phyloP scores from a whole-genome alignment of 2,888 invertebrate genomes.

The Chrysina gloriosa region DNA sequence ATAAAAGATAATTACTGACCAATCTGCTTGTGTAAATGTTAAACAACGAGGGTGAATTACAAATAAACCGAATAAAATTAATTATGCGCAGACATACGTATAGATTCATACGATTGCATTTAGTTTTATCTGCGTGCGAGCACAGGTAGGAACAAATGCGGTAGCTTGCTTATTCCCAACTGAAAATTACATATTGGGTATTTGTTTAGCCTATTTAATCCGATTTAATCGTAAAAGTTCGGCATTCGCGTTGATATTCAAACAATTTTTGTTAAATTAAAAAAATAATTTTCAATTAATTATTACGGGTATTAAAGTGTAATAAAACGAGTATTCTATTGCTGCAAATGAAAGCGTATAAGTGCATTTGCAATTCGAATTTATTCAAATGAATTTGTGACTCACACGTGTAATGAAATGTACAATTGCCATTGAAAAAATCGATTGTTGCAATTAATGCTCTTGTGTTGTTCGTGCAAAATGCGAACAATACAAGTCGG shows the following conservation, averaged over 20 bases:
- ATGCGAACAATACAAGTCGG: too few relatives aligned
- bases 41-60: not conserved
- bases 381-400: slow-evolving; percentile 1
- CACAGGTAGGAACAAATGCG: not conserved
- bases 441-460: too few relatives aligned
- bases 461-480: too few relatives aligned
- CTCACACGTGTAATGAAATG: not conserved
- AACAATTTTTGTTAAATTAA: not conserved
- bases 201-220: too few relatives aligned
- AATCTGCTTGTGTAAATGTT: slow-evolving; percentile 9
- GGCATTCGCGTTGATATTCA: too few relatives aligned
- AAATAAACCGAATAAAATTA: slow-evolving; percentile 21
- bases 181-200: too few relatives aligned
- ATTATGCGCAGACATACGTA: slow-evolving; percentile 4
- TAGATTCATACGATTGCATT: not conserved
- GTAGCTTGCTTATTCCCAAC: too few relatives aligned
- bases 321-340: not conserved
- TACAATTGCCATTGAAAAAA: not conserved
- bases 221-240: too few relatives aligned
- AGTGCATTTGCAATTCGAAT: slow-evolving; percentile 18
- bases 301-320: not conserved
- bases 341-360: not conserved
- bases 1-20: slow-evolving; percentile 8
- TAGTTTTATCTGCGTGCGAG: not conserved
- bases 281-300: not conserved